Base-by-base conservation (phyloP, 2,113 vertebrate genomes). In the Cryptotis parvus region DNA sequence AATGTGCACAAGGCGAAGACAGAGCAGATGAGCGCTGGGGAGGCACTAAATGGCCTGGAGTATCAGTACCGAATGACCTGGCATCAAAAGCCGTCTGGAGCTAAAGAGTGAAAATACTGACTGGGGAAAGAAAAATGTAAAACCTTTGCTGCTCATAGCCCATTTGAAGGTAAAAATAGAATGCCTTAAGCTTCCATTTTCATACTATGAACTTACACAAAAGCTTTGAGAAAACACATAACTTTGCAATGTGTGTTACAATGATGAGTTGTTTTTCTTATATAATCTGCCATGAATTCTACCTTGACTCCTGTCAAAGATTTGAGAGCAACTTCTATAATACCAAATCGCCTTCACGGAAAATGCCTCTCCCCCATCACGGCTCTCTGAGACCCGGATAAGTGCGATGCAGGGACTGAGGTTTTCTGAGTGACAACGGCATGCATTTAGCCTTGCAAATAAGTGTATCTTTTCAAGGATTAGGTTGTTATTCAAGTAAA, bases 41-140 rank as follows among this genome's bases (percentile, higher is more conserved):
- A 63, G 68, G 8, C 29, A 1, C 3, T 33, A 27, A 43, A 26
- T 41, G 31, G 52, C 22, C 66, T 26, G 39, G 58, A 0, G 1
- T 0, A 0, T 33, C 14, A 6, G 37, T 0, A 61, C 74, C 63
- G 24, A 65, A 12, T 4, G 33, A 52, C 0, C 8, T 1, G 12
- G 33, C 37, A 33, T 4, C 69, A 68, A 83, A 41, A 82, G 1
- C 78, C 15, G 41, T 22, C 29, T 33, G n/a, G 26, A 66, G 18
- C 41, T 49, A 74, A 89, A 82, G 27, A 18, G 6, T 45, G 20
- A 73, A 83, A 77, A 73, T 12, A 69, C 1, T 81, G 72, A 63
- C 2, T 16, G n/a, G 31, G 35, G 16, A 78, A 58, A 68, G 26
- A 15, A n/a, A 72, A 82, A 87, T 29, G 3, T 33, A 58, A 91